These are phyloP conservation scores for Crocallis elinguaria DNA, from an alignment of 2,888 invertebrate genomes.

Conservation along the genomic window DNA sequence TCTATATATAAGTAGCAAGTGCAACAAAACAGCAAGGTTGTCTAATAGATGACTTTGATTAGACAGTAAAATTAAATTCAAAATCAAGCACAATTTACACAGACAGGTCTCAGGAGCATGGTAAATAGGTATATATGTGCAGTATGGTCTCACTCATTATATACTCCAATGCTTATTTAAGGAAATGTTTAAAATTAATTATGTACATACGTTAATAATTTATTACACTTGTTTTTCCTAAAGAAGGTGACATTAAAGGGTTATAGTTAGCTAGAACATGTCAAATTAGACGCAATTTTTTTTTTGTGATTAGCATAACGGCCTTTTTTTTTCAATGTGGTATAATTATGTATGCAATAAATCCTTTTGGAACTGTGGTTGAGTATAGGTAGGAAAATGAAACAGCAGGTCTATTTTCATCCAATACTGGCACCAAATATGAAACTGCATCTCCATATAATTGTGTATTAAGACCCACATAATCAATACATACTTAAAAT, in stretches of 20 bases:
- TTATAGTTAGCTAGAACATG: not conserved
- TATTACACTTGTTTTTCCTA: constrained; percentile 31
- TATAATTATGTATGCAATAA: not conserved
- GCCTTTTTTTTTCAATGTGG: not conserved
- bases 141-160: constrained; percentile 14
- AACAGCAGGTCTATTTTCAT: too few relatives aligned
- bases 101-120: not conserved
- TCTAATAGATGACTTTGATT: not conserved
- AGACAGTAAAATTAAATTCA: not conserved
- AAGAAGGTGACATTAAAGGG: constrained; percentile 24
- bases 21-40: not conserved
- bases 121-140: not conserved
- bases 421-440: too few relatives aligned
- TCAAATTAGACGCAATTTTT: constrained; percentile 7
- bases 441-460: too few relatives aligned
- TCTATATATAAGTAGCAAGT: not conserved
- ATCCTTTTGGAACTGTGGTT: not conserved
- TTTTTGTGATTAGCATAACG: constrained; percentile 10
- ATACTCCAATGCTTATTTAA: constrained; percentile 24
- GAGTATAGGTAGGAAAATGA: not conserved
- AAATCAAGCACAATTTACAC: not conserved
- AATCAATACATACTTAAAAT: too few relatives aligned
- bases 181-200: constrained; percentile 26
- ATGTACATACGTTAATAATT: constrained; percentile 29
- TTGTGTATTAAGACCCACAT: too few relatives aligned